These are phyloP conservation scores for Lerista edwardsae DNA, from an alignment of 2,797 vertebrate species.

Conservation along the genomic window DNA sequence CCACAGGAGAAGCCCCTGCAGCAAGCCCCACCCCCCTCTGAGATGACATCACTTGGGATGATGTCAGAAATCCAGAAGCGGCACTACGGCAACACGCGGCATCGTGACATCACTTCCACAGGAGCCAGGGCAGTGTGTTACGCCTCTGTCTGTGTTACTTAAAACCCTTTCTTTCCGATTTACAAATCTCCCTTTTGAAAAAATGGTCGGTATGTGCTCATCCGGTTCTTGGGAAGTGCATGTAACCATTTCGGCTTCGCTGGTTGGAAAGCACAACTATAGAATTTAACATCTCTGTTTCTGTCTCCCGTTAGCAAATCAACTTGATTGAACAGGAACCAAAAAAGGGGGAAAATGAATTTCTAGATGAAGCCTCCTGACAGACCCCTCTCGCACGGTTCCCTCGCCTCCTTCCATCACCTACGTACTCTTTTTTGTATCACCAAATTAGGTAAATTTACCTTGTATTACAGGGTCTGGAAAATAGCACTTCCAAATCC, in stretches of 20 bases:
- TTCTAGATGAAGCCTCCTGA: not conserved
- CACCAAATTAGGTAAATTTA: conserved; percentile 29
- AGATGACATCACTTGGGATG: no score
- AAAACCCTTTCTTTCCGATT: no score
- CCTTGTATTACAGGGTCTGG: conserved; percentile 11
- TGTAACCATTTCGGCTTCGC: not conserved
- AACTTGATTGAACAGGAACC: not conserved
- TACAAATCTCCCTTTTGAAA: no score
- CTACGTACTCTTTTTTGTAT: not conserved
- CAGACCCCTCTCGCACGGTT: not conserved
- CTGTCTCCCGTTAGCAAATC: not conserved
- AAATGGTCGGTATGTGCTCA: no score
- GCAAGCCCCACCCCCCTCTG: no score
- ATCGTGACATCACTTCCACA: no score
- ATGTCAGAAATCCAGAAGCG: no score
- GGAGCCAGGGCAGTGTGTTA: no score
- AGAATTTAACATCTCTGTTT: not conserved
- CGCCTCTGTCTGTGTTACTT: no score
- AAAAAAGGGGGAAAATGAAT: not conserved
- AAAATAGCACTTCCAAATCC: conserved; percentile 4
- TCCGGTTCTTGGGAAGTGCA: not conserved
- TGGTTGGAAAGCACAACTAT: not conserved
- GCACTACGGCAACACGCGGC: no score
- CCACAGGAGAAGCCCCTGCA: no score
- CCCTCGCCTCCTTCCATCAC: not conserved